A percentile compares a stretch with the other conserved stretches of the same genome.
These are phyloP conservation scores for Synanthedon formicaeformis DNA, from an alignment of 2,888 invertebrate species.

Conservation along the genomic window DNA sequence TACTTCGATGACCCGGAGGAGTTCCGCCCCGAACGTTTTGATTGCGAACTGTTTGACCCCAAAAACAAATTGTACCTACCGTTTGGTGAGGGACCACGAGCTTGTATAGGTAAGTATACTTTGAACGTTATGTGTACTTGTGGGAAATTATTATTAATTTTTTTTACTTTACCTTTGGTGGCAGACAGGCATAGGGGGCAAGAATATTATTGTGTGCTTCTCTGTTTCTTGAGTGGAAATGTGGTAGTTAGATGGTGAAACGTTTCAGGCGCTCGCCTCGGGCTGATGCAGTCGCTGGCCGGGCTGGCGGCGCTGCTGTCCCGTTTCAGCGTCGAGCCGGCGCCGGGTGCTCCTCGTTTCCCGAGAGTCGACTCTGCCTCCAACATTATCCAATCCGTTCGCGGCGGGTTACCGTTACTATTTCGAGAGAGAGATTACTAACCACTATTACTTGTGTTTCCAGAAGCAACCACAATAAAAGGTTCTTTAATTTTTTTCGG, in stretches of 20 bases:
- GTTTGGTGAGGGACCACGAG: slow-evolving; percentile 43
- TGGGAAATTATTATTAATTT: too few species aligned
- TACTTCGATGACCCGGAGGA: slow-evolving; percentile 32
- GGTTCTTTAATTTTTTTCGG: too few species aligned
- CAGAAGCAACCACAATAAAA: too few species aligned
- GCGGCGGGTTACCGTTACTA: slow-evolving; percentile 33
- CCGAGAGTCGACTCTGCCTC: slow-evolving; percentile 29
- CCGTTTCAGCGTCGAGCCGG: slow-evolving; percentile 26
- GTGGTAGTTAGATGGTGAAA: too few species aligned
- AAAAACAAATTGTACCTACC: slow-evolving; percentile 36
- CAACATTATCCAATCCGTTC: slow-evolving; percentile 28
- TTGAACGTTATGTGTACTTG: neutral
- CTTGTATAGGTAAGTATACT: slow-evolving; percentile 36
- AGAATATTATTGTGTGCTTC: too few species aligned
- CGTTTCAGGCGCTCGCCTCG: slow-evolving; percentile 35
- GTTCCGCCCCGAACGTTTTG: slow-evolving; percentile 39
- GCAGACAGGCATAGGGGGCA: too few species aligned
- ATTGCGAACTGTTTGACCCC: slow-evolving; percentile 20
- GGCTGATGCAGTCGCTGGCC: slow-evolving; percentile 46
- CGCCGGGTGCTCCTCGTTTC: slow-evolving; percentile 16
- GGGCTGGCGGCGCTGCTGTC: slow-evolving; percentile 41
- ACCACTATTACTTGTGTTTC: too few species aligned
- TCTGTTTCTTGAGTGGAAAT: neutral
- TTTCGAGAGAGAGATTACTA: slow-evolving; percentile 14
- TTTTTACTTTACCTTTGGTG: too few species aligned